phyloP scores from a whole-genome alignment of 2,797 vertebrate genomes.

The Girardinus metallicus region DNA sequence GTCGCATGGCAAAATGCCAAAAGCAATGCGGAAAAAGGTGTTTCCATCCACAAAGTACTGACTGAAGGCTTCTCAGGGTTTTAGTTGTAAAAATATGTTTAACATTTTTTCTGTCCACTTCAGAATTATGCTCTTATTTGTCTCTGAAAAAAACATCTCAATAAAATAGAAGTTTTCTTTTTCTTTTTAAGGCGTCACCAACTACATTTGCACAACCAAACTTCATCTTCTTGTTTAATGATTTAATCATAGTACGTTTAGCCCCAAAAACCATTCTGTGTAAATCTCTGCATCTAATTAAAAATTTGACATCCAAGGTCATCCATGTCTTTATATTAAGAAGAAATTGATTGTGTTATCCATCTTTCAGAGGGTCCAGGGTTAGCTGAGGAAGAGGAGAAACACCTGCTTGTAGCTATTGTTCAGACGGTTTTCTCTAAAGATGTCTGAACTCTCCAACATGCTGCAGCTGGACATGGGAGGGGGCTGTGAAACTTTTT shows the following conservation, averaged over 20 bases:
- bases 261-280: neutral
- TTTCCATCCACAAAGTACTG: neutral
- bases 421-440: constrained; percentile 40
- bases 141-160: neutral
- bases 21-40: neutral
- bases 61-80: neutral
- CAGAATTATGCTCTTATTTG: neutral
- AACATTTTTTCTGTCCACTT: neutral
- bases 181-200: constrained; percentile 13
- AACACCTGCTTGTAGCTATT: constrained; percentile 69
- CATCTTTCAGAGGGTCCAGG: constrained; percentile 48
- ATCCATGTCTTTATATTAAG: constrained; percentile 11
- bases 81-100: neutral
- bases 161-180: neutral
- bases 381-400: constrained; percentile 54
- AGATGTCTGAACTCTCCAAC: constrained; percentile 48
- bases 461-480: constrained; percentile 73
- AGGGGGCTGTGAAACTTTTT: constrained; percentile 57
- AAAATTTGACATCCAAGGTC: constrained; percentile 32
- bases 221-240: constrained; percentile 9
- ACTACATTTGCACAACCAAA: constrained; percentile 20
- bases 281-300: constrained; percentile 52
- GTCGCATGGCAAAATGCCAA: neutral
- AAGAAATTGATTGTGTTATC: constrained; percentile 37
- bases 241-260: constrained; percentile 15